A percentile compares a stretch with the other conserved stretches of the same genome.
phyloP scores from a whole-genome alignment of 2,113 vertebrate genomes.

The Eonycteris spelaea region DNA sequence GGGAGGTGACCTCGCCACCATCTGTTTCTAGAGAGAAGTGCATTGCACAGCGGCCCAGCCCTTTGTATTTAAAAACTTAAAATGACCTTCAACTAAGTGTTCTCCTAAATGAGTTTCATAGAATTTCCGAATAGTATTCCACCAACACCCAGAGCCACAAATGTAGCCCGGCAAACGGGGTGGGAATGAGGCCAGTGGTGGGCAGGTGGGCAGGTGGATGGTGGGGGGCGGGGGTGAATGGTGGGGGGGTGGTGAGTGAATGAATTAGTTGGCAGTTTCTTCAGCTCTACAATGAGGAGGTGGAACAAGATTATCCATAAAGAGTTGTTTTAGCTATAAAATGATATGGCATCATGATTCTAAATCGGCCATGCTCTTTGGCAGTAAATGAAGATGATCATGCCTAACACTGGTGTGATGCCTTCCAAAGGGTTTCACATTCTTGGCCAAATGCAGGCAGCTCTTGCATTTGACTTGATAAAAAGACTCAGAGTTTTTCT shows the following conservation, averaged over 20 bases:
- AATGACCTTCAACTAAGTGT: not conserved
- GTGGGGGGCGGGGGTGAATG: not conserved
- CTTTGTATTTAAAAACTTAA: not conserved
- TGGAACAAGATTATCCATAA: not conserved
- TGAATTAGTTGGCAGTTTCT: not conserved
- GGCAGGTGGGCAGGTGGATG: no score
- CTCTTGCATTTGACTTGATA: not conserved
- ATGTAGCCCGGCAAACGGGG: not conserved
- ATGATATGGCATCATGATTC: not conserved
- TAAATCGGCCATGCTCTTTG: not conserved
- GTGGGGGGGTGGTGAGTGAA: not conserved
- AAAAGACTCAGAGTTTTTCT: not conserved
- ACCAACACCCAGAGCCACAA: not conserved
- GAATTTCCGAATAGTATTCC: not conserved
- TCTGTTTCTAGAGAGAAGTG: not conserved
- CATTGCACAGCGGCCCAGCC: not conserved
- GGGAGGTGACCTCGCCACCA: not conserved
- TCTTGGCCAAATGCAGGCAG: not conserved
- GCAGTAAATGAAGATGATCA: not conserved
- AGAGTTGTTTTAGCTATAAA: not conserved
- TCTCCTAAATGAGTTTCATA: not conserved
- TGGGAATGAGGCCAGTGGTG: rapidly evolving
- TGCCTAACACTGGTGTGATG: not conserved
- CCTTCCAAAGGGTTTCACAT: not conserved
- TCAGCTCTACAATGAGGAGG: not conserved